A percentile compares a stretch with the other conserved stretches of the same genome.
Evolutionary conservation across 2,888 invertebrate genomes (phyloP).

Genomic region (Thereva nobilitata): DNA sequence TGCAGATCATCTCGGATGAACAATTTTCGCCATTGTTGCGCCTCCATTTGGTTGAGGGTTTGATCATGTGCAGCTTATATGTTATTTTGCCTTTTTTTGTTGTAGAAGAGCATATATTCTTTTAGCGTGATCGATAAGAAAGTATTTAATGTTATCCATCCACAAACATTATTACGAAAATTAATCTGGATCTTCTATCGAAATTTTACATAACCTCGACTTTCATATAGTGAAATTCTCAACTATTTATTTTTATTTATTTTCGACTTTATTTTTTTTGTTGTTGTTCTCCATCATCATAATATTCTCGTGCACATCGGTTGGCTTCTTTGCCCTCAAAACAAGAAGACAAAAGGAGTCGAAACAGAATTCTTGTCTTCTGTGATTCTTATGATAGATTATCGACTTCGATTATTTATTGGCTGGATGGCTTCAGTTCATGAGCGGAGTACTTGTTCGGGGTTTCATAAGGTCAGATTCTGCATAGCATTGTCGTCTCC

Average conservation of each 20-base stretch:
- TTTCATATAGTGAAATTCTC: too few species aligned
- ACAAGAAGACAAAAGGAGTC: constrained; percentile 38
- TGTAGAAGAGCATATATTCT: too few species aligned
- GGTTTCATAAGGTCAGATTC: constrained; percentile 32
- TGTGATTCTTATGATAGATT: constrained; percentile 40
- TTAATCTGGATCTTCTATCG: too few species aligned
- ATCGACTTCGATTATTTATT: constrained; percentile 41
- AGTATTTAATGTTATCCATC: too few species aligned
- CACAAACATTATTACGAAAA: too few species aligned
- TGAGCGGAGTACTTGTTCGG: constrained; percentile 31
- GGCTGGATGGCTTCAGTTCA: constrained; percentile 27
- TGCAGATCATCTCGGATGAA: constrained; percentile 23
- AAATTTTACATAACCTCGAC: too few species aligned
- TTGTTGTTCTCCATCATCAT: constrained; percentile 15
- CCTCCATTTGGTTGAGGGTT: constrained; percentile 5
- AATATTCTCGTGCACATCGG: constrained; percentile 29
- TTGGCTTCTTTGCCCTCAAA: constrained; percentile 35
- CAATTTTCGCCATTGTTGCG: constrained; percentile 28
- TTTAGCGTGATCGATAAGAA: too few species aligned
- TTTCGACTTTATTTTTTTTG: constrained; percentile 3
- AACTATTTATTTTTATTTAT: too few species aligned
- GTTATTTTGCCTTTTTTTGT: too few species aligned
- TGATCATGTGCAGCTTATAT: too few species aligned
- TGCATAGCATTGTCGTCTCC: not conserved
- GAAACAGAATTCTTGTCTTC: constrained; percentile 35